Conservation (phyloP, 2,113 vertebrate species). For the Tringa solitaria region DNA sequence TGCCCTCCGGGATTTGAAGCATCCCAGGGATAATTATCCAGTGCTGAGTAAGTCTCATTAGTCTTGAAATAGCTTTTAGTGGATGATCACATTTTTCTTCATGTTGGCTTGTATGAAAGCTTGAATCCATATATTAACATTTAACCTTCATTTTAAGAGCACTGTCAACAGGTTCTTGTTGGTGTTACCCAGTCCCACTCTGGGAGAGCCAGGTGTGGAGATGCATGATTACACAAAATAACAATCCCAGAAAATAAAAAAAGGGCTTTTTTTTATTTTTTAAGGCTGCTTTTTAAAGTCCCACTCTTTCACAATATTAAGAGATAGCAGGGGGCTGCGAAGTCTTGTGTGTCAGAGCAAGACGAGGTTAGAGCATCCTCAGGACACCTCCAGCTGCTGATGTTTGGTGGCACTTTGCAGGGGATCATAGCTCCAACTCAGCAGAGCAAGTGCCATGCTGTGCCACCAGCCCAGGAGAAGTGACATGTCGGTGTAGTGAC, state of each 20-base stretch:
- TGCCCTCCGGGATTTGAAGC: neutral
- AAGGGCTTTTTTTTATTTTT: neutral
- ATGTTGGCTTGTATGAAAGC: neutral
- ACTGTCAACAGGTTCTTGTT: neutral
- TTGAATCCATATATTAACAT: neutral
- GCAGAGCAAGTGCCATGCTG: neutral
- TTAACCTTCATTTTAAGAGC: neutral
- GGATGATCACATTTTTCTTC: neutral
- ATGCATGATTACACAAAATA: fast-evolving
- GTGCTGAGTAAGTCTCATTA: neutral
- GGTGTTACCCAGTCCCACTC: neutral
- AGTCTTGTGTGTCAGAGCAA: neutral
- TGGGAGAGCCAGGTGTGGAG: neutral
- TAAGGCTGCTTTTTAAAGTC: neutral
- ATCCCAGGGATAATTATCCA: slow-evolving; percentile 30
- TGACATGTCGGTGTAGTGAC: neutral
- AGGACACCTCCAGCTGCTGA: neutral
- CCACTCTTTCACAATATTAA: neutral
- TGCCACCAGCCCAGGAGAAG: neutral
- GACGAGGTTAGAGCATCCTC: neutral
- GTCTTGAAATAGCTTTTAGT: slow-evolving; percentile 19
- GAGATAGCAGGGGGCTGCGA: neutral
- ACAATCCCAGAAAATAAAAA: neutral
- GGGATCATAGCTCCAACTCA: neutral
- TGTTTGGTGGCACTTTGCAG: neutral